Evolutionary conservation across 1,140 invertebrate genomes (phyloP).

Genomic region (Dendroctonus ponderosae): DNA sequence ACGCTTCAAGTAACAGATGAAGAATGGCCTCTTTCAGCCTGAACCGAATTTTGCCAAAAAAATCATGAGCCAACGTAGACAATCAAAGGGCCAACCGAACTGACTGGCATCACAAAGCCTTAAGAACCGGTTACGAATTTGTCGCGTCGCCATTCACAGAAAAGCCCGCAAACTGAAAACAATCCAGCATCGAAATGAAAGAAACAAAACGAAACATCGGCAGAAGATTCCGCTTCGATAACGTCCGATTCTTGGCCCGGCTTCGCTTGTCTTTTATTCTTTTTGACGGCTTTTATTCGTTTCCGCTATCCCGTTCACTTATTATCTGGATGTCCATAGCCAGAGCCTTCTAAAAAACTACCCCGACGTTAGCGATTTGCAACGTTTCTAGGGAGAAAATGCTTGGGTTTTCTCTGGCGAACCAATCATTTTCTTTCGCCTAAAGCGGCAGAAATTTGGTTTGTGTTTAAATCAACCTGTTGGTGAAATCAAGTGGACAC

Average conservation of each 20-base stretch:
- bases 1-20: no score
- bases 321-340: conserved; percentile 8
- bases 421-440: no score
- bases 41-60: no score
- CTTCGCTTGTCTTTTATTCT: conserved; percentile 1
- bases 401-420: no score
- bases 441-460: no score
- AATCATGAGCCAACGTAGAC: no score
- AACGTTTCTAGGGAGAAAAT: not conserved
- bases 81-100: no score
- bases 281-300: conserved; percentile 9
- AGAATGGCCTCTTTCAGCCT: no score
- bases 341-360: not conserved
- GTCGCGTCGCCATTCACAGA: not conserved
- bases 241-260: conserved; percentile 10
- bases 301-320: not conserved
- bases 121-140: not conserved
- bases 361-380: not conserved
- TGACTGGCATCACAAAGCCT: no score
- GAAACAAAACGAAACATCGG: conserved; percentile 1
- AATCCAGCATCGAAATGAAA: conserved; percentile 7
- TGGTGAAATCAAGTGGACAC: no score
- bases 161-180: conserved; percentile 5
- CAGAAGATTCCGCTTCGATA: not conserved
- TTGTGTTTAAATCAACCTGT: no score